Conservation (phyloP, 2,113 vertebrate species). For the Protobothrops mucrosquamatus region DNA sequence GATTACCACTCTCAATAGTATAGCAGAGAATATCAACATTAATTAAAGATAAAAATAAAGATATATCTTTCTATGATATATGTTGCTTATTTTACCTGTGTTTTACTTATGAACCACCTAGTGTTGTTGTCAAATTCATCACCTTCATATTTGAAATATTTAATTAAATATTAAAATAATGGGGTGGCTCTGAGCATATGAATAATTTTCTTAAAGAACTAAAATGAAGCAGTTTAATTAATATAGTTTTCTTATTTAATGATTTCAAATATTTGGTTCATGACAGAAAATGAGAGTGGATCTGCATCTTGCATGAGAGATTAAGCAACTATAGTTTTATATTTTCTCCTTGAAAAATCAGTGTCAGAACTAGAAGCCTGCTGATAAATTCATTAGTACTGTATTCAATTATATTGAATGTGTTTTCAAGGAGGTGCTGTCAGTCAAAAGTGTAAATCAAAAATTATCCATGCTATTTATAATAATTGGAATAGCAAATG, state of each 20-base stretch:
- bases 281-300: background rate
- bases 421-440: constrained; percentile 15
- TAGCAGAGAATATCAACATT: background rate
- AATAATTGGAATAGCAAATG: background rate
- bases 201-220: constrained; percentile 15
- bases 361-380: constrained; percentile 8
- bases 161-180: background rate
- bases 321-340: constrained; percentile 5
- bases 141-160: background rate
- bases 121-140: background rate
- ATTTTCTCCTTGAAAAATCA: constrained; percentile 36
- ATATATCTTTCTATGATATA: background rate
- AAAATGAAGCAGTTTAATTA: rapidly evolving
- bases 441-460: constrained; percentile 19
- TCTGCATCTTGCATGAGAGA: background rate
- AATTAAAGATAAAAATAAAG: too few species aligned
- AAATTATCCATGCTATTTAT: background rate
- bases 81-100: background rate
- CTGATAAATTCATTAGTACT: constrained; percentile 48
- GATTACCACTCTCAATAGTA: background rate
- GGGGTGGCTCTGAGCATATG: background rate
- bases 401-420: constrained; percentile 22
- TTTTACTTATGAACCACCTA: background rate
- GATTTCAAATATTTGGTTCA: background rate
- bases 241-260: background rate